Percentiles rank a stretch among this genome's conserved stretches.
Evolutionary conservation across 2,888 invertebrate genomes (phyloP).

Genomic region (Seira musarum): DNA sequence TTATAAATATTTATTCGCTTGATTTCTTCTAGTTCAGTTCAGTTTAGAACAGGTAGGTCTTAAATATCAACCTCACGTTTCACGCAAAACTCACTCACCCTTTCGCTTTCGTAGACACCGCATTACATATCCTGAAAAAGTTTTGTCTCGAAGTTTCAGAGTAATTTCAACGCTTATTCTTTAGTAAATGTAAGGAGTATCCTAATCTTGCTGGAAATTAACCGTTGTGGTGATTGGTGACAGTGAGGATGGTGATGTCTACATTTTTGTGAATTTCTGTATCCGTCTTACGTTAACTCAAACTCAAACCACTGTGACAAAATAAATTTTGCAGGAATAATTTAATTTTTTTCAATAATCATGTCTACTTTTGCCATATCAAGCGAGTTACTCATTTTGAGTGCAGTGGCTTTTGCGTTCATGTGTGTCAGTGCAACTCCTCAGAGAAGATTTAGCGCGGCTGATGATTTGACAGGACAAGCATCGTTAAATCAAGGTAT

Average conservation of each 20-base stretch:
- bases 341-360: background rate
- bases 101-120: conserved; percentile 18
- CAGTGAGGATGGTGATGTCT: too few species aligned
- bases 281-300: too few species aligned
- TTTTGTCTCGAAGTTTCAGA: background rate
- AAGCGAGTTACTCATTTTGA: conserved; percentile 5
- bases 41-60: conserved; percentile 1
- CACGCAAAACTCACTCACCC: conserved; percentile 27
- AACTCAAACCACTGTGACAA: too few species aligned
- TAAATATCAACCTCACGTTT: conserved; percentile 32
- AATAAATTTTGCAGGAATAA: background rate
- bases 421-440: conserved; percentile 43
- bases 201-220: background rate
- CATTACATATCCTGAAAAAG: background rate
- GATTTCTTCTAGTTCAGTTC: background rate
- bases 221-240: too few species aligned
- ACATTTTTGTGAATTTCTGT: too few species aligned
- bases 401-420: conserved; percentile 28
- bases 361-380: conserved; percentile 16
- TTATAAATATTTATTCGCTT: background rate
- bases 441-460: conserved; percentile 45
- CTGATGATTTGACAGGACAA: conserved; percentile 44
- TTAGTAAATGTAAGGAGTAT: background rate
- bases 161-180: background rate
- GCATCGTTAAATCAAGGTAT: conserved; percentile 40